Percentiles rank a stretch among this genome's conserved stretches.
Evolutionary conservation across 2,888 invertebrate species (phyloP).

Genomic region (Gisinianus flammeolus): DNA sequence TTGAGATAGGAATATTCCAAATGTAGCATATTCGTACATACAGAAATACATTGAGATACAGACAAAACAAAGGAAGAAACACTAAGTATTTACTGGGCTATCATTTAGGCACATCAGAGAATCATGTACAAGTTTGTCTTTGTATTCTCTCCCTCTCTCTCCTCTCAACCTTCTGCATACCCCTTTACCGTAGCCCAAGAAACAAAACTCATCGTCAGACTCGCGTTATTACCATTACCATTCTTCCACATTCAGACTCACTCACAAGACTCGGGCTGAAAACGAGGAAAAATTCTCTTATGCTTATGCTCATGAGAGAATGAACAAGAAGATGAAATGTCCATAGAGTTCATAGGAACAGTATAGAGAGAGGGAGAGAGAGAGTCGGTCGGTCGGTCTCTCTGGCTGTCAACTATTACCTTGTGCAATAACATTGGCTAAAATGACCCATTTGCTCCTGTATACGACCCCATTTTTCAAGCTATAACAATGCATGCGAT

Average conservation of each 20-base stretch:
- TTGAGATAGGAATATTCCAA: no score
- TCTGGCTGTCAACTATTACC: conserved; percentile 21
- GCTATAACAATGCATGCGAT: conserved; percentile 17
- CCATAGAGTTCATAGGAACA: background rate
- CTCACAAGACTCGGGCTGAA: background rate
- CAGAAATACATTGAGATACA: no score
- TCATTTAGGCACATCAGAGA: conserved; percentile 5
- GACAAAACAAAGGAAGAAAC: background rate
- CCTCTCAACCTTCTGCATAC: no score
- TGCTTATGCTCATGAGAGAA: no score
- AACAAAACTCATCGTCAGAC: background rate
- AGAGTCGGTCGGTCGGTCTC: no score
- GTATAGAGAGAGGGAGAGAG: background rate
- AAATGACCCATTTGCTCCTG: conserved; percentile 25
- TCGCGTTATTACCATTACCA: background rate
- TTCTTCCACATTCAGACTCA: background rate
- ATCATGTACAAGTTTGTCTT: no score
- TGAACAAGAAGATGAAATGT: no score
- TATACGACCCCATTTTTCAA: conserved; percentile 15
- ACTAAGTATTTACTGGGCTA: conserved; percentile 7
- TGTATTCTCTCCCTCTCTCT: no score
- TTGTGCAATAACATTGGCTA: conserved; percentile 17
- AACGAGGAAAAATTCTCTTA: no score
- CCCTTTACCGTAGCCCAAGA: no score
- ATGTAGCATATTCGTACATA: no score